These are phyloP conservation scores for Cryptoblepharus egeriae DNA, from an alignment of 2,797 vertebrate species.

Conservation along the genomic window DNA sequence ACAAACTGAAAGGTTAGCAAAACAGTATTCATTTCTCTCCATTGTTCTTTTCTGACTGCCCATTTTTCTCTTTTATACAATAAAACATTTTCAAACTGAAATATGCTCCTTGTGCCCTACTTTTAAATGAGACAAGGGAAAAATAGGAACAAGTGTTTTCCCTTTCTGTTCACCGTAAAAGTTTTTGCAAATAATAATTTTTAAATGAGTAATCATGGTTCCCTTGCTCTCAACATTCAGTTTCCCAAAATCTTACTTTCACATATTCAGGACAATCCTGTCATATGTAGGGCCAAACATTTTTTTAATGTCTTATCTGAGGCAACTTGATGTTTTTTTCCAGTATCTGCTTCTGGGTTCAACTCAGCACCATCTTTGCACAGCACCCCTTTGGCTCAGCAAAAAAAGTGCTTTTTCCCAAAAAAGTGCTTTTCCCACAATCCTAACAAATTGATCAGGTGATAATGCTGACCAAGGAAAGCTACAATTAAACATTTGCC, in stretches of 20 bases:
- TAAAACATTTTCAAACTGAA: slow-evolving; percentile 46
- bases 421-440: too few relatives aligned
- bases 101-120: slow-evolving; percentile 32
- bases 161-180: slow-evolving; percentile 32
- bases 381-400: background rate
- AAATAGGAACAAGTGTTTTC: slow-evolving; percentile 53
- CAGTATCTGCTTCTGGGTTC: background rate
- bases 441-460: background rate
- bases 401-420: background rate
- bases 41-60: slow-evolving; percentile 10
- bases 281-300: too few relatives aligned
- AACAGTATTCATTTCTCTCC: slow-evolving; percentile 34
- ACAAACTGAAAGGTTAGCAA: slow-evolving; percentile 36
- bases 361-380: too few relatives aligned
- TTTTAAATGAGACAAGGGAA: slow-evolving; percentile 42
- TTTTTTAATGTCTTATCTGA: background rate
- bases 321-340: background rate
- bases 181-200: slow-evolving; percentile 24
- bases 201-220: slow-evolving; percentile 14
- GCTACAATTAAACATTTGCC: background rate
- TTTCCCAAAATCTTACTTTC: background rate
- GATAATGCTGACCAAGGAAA: background rate
- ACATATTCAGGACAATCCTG: background rate
- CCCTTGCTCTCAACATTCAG: background rate
- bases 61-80: slow-evolving; percentile 5